Evolutionary conservation across 2,113 vertebrate species (phyloP).

Genomic region (Laticauda colubrina): DNA sequence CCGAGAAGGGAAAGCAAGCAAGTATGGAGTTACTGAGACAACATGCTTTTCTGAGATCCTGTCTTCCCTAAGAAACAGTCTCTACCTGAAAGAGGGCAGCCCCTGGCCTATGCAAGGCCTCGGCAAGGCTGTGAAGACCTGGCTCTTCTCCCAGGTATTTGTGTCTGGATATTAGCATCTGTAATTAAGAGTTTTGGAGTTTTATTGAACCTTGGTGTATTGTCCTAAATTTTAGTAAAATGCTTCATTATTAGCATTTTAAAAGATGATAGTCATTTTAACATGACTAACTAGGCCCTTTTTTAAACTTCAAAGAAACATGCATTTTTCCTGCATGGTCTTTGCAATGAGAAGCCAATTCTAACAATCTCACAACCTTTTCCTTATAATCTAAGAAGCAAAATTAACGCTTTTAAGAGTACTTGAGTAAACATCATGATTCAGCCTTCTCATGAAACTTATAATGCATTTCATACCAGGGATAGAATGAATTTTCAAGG

Average conservation of each 20-base stretch:
- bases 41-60: not conserved
- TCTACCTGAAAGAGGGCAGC: not conserved
- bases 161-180: not conserved
- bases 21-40: not conserved
- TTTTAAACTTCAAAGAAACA: not conserved
- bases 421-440: too few species aligned
- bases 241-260: not conserved
- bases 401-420: not conserved
- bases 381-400: not conserved
- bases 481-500: too few species aligned
- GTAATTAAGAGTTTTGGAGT: not conserved
- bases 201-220: not conserved
- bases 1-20: not conserved
- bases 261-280: not conserved
- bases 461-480: too few species aligned
- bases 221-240: not conserved
- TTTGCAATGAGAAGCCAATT: not conserved
- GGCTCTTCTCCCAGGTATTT: not conserved
- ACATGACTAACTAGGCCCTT: not conserved
- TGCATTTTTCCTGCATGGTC: not conserved
- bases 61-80: not conserved
- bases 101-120: not conserved
- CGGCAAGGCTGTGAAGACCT: not conserved
- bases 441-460: too few species aligned
- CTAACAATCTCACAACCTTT: not conserved